phyloP scores from a whole-genome alignment of 2,888 invertebrate genomes.

The Tiphia femorata region DNA sequence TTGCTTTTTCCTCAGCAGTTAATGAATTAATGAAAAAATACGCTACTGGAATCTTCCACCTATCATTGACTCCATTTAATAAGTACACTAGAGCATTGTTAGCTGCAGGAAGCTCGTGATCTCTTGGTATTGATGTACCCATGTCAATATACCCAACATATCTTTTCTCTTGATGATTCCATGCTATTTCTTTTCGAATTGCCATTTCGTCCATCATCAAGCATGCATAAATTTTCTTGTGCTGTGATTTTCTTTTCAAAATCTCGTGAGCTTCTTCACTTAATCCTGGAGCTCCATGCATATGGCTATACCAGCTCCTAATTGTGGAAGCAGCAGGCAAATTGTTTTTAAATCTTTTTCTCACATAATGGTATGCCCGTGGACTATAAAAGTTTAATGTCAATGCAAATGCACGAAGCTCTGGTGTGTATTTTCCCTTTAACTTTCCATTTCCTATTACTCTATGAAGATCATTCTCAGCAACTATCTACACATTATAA shows the following conservation, averaged over 20 bases:
- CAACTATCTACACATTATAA: too few species aligned
- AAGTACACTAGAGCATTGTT: conserved; percentile 29
- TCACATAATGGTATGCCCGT: conserved; percentile 21
- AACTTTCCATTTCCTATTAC: background rate
- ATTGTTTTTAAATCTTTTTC: conserved; percentile 12
- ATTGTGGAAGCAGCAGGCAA: conserved; percentile 18
- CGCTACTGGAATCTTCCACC: background rate
- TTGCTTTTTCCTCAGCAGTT: background rate
- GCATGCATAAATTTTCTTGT: conserved; percentile 3
- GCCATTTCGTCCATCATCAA: conserved; percentile 23
- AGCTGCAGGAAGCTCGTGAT: conserved; percentile 10
- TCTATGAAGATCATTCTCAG: too few species aligned
- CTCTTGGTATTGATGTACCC: conserved; percentile 11
- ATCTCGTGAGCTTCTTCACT: background rate
- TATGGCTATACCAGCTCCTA: conserved; percentile 15
- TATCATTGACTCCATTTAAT: conserved; percentile 6
- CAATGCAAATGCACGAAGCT: conserved; percentile 12
- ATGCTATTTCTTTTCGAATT: conserved; percentile 14
- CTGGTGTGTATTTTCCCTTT: conserved; percentile 4
- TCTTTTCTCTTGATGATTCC: conserved; percentile 10
- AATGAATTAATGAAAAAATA: background rate
- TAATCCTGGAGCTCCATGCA: conserved; percentile 18
- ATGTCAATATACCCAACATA: conserved; percentile 22
- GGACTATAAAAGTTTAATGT: conserved; percentile 19
- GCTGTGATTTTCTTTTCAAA: conserved; percentile 3